Evolutionary conservation across 2,113 vertebrate species (phyloP).

Genomic region (Agelaius phoeniceus): DNA sequence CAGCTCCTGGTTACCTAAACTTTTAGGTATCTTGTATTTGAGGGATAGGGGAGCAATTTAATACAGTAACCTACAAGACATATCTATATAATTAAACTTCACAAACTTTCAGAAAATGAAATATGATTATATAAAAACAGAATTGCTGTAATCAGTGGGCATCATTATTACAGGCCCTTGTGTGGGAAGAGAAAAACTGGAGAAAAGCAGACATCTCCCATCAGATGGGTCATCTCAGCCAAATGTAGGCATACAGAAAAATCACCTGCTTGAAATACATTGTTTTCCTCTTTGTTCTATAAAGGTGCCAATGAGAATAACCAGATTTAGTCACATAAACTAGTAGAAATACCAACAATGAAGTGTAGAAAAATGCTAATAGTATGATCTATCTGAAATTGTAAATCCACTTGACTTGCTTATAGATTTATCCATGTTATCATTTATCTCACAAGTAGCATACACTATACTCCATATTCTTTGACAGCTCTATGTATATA

Average conservation of each 20-base stretch:
- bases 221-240: background rate
- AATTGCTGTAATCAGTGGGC: background rate
- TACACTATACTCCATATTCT: background rate
- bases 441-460: background rate
- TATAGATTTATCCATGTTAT: background rate
- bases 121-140: background rate
- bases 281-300: background rate
- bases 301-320: background rate
- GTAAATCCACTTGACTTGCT: background rate
- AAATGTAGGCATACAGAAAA: background rate
- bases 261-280: background rate
- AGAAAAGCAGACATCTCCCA: background rate
- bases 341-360: background rate
- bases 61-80: background rate
- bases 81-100: background rate
- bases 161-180: background rate
- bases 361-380: background rate
- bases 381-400: background rate
- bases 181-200: background rate
- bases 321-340: background rate
- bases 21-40: background rate
- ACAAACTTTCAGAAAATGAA: background rate
- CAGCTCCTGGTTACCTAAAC: background rate
- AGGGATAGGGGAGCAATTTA: background rate
- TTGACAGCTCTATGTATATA: background rate